Conservation (phyloP, 2,797 vertebrate genomes). For the Hydrophis major region DNA sequence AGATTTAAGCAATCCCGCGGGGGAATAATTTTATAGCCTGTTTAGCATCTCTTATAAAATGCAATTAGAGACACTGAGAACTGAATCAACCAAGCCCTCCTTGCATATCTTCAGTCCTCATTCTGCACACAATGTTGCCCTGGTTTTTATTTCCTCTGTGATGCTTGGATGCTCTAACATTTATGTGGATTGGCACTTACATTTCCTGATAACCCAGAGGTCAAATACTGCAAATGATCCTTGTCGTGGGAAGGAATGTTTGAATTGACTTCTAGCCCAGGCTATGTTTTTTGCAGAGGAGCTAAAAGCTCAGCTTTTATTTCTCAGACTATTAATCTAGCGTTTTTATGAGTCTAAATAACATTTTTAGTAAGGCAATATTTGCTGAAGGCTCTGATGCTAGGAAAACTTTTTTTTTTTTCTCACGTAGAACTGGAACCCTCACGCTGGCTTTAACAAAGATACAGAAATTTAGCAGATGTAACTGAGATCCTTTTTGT, state of each 20-base stretch:
- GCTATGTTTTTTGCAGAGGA: background rate
- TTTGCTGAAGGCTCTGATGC: conserved; percentile 3
- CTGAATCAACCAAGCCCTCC: background rate
- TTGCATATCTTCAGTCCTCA: background rate
- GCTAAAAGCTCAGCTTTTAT: background rate
- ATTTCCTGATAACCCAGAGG: background rate
- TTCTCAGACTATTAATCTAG: background rate
- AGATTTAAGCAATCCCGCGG: background rate
- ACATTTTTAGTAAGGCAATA: background rate
- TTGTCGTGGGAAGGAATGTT: background rate
- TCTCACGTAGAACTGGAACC: no score
- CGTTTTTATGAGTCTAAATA: background rate
- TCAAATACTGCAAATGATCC: background rate
- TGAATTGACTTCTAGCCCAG: background rate
- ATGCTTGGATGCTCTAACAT: background rate
- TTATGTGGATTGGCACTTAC: background rate
- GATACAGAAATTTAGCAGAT: background rate
- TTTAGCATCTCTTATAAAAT: background rate
- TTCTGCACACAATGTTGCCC: background rate
- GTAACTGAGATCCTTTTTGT: background rate
- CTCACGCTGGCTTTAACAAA: background rate
- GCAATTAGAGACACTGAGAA: background rate
- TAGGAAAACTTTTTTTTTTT: background rate
- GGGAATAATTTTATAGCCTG: background rate
- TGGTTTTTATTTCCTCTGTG: background rate